Percentiles rank a stretch among this genome's conserved stretches.
phyloP scores from a whole-genome alignment of 2,113 vertebrate species.

The Entelurus aequoreus region DNA sequence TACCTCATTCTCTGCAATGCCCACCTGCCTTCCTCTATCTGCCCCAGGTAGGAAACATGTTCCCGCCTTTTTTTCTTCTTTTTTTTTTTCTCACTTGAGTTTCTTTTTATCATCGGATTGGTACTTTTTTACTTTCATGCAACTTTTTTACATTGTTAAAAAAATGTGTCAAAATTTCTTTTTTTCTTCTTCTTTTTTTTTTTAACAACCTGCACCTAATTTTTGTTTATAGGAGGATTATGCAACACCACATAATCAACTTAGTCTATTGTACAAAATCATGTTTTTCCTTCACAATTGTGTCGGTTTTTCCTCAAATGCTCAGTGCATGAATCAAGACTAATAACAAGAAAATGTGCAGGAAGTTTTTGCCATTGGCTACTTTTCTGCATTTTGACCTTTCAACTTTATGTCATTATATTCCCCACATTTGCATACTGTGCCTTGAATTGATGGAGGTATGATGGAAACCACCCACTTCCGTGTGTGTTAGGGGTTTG shows the following conservation, averaged over 20 bases:
- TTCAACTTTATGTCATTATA: neutral
- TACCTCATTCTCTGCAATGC: constrained; percentile 88
- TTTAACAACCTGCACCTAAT: no score
- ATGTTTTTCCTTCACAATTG: no score
- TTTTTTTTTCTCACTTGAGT: neutral
- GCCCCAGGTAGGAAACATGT: constrained; percentile 82
- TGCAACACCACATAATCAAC: no score
- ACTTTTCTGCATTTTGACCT: neutral
- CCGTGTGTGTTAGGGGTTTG: neutral
- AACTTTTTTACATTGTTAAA: no score
- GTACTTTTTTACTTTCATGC: neutral
- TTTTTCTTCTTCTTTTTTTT: neutral
- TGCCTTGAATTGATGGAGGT: constrained; percentile 3
- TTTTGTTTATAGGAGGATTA: no score
- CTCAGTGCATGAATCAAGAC: no score
- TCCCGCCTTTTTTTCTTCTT: neutral
- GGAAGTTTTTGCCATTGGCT: no score
- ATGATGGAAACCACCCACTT: constrained; percentile 9
- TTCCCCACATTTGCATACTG: neutral
- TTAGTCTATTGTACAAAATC: no score
- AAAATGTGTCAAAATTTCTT: neutral
- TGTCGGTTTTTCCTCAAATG: no score
- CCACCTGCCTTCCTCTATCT: constrained; percentile 94
- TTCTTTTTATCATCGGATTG: neutral
- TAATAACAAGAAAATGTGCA: no score